Conservation (phyloP, 2,888 invertebrate species). For the Platerodrilus igneus region DNA sequence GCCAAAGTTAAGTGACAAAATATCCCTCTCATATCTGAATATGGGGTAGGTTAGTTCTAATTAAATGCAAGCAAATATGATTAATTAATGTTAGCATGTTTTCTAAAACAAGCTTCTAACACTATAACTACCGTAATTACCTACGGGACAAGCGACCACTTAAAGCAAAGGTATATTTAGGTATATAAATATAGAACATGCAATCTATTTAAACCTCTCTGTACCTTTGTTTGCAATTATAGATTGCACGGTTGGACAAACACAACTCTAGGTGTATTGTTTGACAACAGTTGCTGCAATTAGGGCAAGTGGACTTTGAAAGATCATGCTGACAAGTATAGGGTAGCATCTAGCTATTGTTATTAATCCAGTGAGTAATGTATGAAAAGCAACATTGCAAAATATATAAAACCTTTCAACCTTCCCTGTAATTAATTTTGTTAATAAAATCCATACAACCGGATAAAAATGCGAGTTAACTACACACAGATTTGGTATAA, state of each 20-base stretch:
- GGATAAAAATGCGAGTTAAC: too few species aligned
- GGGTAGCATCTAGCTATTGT: slow-evolving; percentile 14
- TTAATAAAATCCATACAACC: too few species aligned
- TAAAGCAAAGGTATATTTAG: slow-evolving; percentile 24
- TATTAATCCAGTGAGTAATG: slow-evolving; percentile 9
- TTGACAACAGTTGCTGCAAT: slow-evolving; percentile 32
- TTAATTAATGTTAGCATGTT: too few species aligned
- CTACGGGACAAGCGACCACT: slow-evolving; percentile 23
- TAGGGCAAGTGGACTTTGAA: slow-evolving; percentile 28
- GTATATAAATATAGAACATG: slow-evolving; percentile 21
- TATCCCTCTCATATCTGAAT: too few species aligned
- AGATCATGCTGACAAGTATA: slow-evolving; percentile 17
- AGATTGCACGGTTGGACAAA: slow-evolving; percentile 33
- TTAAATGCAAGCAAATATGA: too few species aligned
- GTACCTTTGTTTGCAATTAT: slow-evolving; percentile 34
- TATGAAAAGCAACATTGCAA: too few species aligned
- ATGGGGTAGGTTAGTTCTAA: too few species aligned
- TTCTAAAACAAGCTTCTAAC: too few species aligned
- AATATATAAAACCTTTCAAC: too few species aligned
- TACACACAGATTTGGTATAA: too few species aligned
- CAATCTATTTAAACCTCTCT: slow-evolving; percentile 18
- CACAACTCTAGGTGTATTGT: slow-evolving; percentile 29
- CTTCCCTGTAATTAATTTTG: too few species aligned
- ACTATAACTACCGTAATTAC: slow-evolving; percentile 23
- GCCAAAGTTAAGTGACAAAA: too few species aligned